Conservation (phyloP, 2,113 vertebrate species). For the Pampusana beccarii region DNA sequence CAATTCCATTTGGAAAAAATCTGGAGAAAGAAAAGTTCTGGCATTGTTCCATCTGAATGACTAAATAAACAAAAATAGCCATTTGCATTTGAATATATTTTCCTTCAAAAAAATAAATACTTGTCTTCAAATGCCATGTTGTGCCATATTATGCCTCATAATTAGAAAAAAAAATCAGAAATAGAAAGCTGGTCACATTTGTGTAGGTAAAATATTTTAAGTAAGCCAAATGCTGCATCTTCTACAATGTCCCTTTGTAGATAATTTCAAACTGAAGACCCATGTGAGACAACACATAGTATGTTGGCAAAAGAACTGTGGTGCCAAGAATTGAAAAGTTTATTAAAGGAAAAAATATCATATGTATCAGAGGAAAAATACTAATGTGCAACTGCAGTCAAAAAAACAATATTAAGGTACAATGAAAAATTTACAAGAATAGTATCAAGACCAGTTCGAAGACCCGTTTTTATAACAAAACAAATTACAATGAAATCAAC, state of each 20-base stretch:
- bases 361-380: neutral
- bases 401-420: neutral
- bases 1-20: neutral
- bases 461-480: neutral
- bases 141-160: neutral
- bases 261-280: neutral
- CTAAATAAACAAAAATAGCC: neutral
- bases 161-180: neutral
- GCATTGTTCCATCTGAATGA: neutral
- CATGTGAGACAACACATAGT: neutral
- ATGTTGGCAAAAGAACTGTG: neutral
- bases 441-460: neutral
- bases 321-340: neutral
- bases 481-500: neutral
- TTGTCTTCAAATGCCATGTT: neutral
- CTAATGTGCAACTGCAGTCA: neutral
- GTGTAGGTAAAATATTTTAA: neutral
- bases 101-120: neutral
- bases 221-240: neutral
- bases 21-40: neutral
- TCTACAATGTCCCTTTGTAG: neutral
- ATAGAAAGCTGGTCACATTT: neutral
- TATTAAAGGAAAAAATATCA: neutral
- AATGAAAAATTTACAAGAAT: neutral
- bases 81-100: neutral